A percentile compares a stretch with the other conserved stretches of the same genome.
phyloP scores from a whole-genome alignment of 2,797 vertebrate genomes.

The Spheniscus humboldti region DNA sequence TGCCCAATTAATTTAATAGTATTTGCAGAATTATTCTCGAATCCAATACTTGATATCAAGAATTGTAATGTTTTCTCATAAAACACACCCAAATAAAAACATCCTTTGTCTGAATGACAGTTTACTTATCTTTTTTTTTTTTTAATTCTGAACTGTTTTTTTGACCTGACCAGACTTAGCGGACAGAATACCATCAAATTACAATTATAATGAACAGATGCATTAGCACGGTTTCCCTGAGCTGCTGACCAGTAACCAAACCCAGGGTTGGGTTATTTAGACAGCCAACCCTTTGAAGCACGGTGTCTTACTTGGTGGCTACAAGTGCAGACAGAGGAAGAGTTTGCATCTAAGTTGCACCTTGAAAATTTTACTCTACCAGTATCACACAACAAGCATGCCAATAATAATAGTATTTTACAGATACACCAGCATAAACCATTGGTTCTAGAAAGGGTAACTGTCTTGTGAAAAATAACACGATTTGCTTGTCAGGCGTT shows the following conservation, averaged over 20 bases:
- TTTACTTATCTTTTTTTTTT: background rate
- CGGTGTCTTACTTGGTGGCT: background rate
- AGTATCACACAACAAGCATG: rapidly evolving
- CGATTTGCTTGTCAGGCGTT: rapidly evolving
- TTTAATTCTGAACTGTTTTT: background rate
- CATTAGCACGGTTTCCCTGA: background rate
- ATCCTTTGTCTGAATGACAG: background rate
- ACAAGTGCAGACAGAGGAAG: background rate
- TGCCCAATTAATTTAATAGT: rapidly evolving
- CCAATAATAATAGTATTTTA: background rate
- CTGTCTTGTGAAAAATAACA: background rate
- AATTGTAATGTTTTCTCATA: background rate
- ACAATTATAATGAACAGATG: background rate
- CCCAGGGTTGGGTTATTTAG: background rate
- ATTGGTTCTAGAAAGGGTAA: background rate
- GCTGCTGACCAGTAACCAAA: background rate
- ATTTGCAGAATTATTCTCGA: background rate
- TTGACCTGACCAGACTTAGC: background rate
- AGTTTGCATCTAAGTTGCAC: background rate
- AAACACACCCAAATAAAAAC: background rate
- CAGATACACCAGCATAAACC: background rate
- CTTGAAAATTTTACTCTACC: background rate
- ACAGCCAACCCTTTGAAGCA: background rate
- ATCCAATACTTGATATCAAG: rapidly evolving
- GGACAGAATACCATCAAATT: background rate